phyloP scores from a whole-genome alignment of 2,888 invertebrate genomes.

The Griposia aprilina region DNA sequence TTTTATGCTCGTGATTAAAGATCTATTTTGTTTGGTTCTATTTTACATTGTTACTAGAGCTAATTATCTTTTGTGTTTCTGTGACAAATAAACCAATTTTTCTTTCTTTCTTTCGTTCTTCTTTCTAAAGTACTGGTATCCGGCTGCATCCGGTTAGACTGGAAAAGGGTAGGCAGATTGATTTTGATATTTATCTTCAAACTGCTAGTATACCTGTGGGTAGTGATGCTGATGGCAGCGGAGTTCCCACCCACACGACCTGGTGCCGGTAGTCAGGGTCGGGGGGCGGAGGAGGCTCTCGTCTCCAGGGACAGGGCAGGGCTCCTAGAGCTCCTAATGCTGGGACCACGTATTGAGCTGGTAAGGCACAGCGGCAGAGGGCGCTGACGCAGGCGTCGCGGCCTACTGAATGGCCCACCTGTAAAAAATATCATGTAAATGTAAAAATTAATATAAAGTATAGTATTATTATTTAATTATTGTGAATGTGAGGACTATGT shows the following conservation, averaged over 20 bases:
- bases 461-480: too few species aligned
- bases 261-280: slow-evolving; percentile 96
- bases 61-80: too few species aligned
- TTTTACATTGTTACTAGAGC: too few species aligned
- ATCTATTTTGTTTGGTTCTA: too few species aligned
- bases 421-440: neutral
- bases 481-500: too few species aligned
- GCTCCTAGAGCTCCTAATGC: slow-evolving; percentile 96
- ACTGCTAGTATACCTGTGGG: slow-evolving; percentile 90
- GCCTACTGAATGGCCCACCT: slow-evolving; percentile 90
- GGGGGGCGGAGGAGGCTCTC: slow-evolving; percentile 93
- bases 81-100: too few species aligned
- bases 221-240: slow-evolving; percentile 95
- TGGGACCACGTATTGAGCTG: slow-evolving; percentile 98
- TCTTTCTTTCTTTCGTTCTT: too few species aligned
- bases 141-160: too few species aligned
- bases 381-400: slow-evolving; percentile 98
- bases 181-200: neutral
- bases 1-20: too few species aligned
- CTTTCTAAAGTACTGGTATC: too few species aligned
- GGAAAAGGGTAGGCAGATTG: too few species aligned
- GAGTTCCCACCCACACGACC: slow-evolving; percentile 99
- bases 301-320: slow-evolving; percentile 97
- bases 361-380: slow-evolving; percentile 98
- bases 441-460: too few species aligned